Conservation (phyloP, 2,888 invertebrate species). For the Bruchidius siliquastri region DNA sequence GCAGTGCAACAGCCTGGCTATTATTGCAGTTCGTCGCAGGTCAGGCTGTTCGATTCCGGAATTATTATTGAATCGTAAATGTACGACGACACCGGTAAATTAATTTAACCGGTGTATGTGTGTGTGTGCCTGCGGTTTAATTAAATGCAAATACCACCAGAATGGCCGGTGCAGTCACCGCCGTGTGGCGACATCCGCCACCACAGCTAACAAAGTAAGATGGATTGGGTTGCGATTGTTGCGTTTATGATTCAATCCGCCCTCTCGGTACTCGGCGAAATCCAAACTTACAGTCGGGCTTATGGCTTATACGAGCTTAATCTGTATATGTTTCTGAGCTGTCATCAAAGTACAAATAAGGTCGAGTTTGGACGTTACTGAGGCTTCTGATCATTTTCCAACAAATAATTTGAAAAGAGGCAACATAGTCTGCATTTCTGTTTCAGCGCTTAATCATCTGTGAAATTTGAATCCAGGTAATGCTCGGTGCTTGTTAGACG, state of each 20-base stretch:
- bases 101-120: neutral
- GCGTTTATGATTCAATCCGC: neutral
- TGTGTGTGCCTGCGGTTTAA: neutral
- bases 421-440: too few species aligned
- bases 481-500: too few species aligned
- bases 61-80: neutral
- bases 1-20: neutral
- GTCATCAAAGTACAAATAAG: too few species aligned
- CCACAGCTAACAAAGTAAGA: neutral
- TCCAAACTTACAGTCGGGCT: too few species aligned
- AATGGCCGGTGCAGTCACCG: neutral
- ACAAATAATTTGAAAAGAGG: too few species aligned
- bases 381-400: too few species aligned
- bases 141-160: neutral
- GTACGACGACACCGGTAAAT: neutral
- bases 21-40: neutral
- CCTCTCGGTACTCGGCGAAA: neutral
- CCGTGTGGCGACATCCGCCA: neutral
- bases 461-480: too few species aligned
- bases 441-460: too few species aligned
- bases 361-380: too few species aligned
- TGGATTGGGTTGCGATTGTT: neutral
- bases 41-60: neutral
- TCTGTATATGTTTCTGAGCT: too few species aligned
- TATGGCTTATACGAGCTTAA: too few species aligned